A percentile compares a stretch with the other conserved stretches of the same genome.
phyloP scores from a whole-genome alignment of 2,797 vertebrate genomes.

The Poeciliopsis turneri region DNA sequence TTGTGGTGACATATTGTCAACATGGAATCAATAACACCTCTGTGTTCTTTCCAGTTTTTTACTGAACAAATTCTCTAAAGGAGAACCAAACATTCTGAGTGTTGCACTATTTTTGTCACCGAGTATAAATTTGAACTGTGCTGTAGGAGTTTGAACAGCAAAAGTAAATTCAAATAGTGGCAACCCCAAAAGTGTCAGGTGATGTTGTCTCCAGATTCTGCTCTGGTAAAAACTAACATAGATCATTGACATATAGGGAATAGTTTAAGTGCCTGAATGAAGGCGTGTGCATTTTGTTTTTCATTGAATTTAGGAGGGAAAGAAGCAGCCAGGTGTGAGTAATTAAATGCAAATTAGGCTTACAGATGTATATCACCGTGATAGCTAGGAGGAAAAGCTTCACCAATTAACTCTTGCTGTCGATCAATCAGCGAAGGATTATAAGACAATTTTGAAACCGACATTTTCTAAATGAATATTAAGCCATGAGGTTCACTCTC shows the following conservation, averaged over 20 bases:
- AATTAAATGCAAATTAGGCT: not conserved
- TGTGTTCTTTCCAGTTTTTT: not conserved
- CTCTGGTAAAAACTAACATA: not conserved
- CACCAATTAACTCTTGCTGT: not conserved
- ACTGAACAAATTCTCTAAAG: not conserved
- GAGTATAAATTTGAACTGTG: not conserved
- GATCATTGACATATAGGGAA: not conserved
- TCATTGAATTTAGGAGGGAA: not conserved
- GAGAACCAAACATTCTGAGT: not conserved
- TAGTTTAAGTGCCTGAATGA: not conserved
- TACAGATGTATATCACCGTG: not conserved
- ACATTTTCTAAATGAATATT: not conserved
- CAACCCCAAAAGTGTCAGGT: not conserved
- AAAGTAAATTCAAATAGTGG: not conserved
- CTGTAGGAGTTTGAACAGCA: not conserved
- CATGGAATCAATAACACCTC: not conserved
- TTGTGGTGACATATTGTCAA: not conserved
- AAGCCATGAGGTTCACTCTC: not conserved
- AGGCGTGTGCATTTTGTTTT: not conserved
- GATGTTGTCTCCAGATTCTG: not conserved
- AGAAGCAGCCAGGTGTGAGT: not conserved
- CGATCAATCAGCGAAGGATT: not conserved
- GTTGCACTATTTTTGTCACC: not conserved
- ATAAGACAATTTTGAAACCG: not conserved
- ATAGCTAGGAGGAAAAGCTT: not conserved